Conservation (phyloP, 2,797 vertebrate genomes). For the Lacerta bilineata region DNA sequence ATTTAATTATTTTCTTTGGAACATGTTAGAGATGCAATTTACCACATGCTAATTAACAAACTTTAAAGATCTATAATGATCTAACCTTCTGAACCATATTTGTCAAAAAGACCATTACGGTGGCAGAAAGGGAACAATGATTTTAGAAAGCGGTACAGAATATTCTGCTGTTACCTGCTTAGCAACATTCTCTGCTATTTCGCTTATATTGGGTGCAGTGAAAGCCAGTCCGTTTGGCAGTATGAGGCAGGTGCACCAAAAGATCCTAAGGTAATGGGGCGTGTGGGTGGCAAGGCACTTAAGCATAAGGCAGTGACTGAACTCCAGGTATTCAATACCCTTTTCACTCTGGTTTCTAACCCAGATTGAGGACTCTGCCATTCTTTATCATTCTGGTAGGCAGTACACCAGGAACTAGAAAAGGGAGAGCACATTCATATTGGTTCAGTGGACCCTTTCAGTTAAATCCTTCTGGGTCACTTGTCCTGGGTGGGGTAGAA, state of each 20-base stretch:
- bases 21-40: conserved; percentile 54
- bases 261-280: too few species aligned
- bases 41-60: conserved; percentile 57
- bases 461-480: not conserved
- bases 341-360: not conserved
- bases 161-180: not conserved
- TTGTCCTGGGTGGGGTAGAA: not conserved
- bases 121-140: rapidly evolving
- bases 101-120: conserved; percentile 38
- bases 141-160: conserved; percentile 1
- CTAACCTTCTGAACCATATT: conserved; percentile 31
- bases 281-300: too few species aligned
- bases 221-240: too few species aligned
- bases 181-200: rapidly evolving
- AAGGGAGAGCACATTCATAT: not conserved
- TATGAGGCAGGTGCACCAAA: too few species aligned
- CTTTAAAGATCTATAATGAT: not conserved
- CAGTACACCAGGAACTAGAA: not conserved
- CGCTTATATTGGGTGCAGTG: too few species aligned
- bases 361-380: not conserved
- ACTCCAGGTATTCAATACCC: not conserved
- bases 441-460: not conserved
- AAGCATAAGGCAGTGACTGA: too few species aligned
- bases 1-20: conserved; percentile 57
- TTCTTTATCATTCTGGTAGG: not conserved